Conservation (phyloP, 2,113 vertebrate species). For the Eurystomus gularis region DNA sequence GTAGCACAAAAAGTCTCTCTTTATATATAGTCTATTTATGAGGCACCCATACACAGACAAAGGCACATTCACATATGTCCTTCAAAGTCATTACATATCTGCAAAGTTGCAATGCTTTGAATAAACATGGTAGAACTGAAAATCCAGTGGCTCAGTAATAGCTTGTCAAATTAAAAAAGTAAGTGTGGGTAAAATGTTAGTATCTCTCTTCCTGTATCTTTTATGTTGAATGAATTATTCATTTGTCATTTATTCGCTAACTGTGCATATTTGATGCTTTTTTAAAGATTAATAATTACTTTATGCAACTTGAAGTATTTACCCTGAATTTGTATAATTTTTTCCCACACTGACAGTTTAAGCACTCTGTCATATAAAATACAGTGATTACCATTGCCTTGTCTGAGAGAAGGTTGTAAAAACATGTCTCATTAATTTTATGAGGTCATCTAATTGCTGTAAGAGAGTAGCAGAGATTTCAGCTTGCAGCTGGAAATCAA, state of each 20-base stretch:
- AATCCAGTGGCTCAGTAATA: background rate
- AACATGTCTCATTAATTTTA: constrained; percentile 23
- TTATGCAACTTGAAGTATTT: constrained; percentile 1
- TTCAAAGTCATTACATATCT: background rate
- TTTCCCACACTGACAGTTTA: background rate
- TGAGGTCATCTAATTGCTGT: constrained; percentile 6
- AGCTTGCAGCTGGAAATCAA: background rate
- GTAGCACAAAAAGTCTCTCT: background rate
- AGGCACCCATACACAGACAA: background rate
- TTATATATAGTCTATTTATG: background rate
- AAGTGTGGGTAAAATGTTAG: constrained; percentile 16
- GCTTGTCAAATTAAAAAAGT: background rate
- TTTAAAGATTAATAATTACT: constrained; percentile 6
- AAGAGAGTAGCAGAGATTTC: background rate
- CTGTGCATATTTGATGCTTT: background rate
- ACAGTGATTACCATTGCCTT: background rate
- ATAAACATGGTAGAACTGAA: background rate
- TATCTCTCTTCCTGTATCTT: background rate
- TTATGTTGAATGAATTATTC: constrained; percentile 36
- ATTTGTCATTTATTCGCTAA: constrained; percentile 44
- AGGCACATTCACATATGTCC: background rate
- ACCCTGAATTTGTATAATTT: background rate
- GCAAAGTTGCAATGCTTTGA: background rate
- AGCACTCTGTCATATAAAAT: background rate
- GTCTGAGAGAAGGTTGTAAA: constrained; percentile 1